Evolutionary conservation across 1,140 invertebrate species (phyloP), one percentile per base, ranked within the genome.

Genomic region (Coenobita brevimanus): DNA sequence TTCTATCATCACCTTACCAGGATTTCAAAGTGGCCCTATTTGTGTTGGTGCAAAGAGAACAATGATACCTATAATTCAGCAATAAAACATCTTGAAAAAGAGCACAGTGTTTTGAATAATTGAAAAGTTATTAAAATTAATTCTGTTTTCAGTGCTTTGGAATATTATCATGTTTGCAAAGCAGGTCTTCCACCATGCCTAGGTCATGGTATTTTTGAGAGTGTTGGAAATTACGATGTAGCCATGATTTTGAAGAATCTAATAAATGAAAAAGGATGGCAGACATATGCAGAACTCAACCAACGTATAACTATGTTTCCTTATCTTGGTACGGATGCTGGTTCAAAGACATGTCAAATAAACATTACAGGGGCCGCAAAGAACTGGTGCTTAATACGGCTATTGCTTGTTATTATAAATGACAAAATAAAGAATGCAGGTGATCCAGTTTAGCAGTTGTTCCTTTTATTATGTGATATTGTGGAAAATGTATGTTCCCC

Each of bases 271-370:
- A 75, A 75, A 41, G 33, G 41, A 38, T 54, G 33, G 75, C 30
- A 43, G 2, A 78, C 75, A 41, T 78, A 27, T 46, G 75, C 75
- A 78, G 75, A 78, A 46, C 75, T 78, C 36, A 78, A 78, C 75
- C 75, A 78, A 30, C 75, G 36, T 78, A 43, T 78, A 43, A 54
- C 24, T 3, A 46, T 43, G 36, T 78, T 78, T 78, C 33, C 1
- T 78, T 78, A 46, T 78, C 36, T 46, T 78, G 75, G 75, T 78
- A 21, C 17, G 21, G 75, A 78, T 54, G 75, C 62, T 67, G n/a
- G 62, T 24, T 67, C 62, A 33, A 67, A 67, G 62, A 6, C 46
- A 8, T 50, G 46, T 71, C 36, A 78, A 46, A 30, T 78, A 54
- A 41, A 41, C n/a, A 21, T 78, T 15, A 78, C 46, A 10, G 46